A percentile compares a stretch with the other conserved stretches of the same genome.
These are phyloP conservation scores for Oxyura jamaicensis DNA, from an alignment of 2,113 vertebrate species.

Conservation along the genomic window DNA sequence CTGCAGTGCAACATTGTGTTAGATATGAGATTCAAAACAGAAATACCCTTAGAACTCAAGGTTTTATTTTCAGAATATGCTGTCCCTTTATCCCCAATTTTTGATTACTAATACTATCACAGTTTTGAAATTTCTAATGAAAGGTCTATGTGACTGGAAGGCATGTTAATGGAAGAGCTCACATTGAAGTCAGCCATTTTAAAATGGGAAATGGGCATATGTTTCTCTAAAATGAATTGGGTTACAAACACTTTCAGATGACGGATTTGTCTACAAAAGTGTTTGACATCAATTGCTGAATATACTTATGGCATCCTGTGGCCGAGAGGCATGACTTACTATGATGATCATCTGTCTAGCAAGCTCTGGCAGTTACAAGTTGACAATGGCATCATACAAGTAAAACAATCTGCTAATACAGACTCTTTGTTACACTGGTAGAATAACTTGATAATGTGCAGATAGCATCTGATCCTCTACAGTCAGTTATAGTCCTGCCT, in stretches of 20 bases:
- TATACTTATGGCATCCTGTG: background rate
- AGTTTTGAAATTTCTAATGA: background rate
- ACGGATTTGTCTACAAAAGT: background rate
- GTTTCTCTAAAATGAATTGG: background rate
- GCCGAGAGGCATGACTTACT: background rate
- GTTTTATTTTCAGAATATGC: slow-evolving; percentile 11
- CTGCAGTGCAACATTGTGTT: slow-evolving; percentile 24
- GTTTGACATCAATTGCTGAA: background rate
- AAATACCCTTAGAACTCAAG: slow-evolving; percentile 37
- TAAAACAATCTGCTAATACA: background rate
- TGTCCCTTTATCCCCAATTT: background rate
- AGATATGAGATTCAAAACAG: slow-evolving; percentile 51
- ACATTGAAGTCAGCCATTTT: background rate
- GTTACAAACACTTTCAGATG: background rate
- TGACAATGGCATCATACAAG: background rate
- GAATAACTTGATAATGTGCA: background rate
- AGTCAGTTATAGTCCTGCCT: background rate
- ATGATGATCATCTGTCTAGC: background rate
- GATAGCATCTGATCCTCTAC: background rate
- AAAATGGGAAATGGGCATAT: background rate
- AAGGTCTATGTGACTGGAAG: background rate
- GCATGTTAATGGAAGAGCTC: background rate
- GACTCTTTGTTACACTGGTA: background rate
- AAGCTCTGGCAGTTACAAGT: background rate
- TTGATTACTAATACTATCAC: background rate